Evolutionary conservation across 2,888 invertebrate genomes (phyloP), one percentile per base, ranked within the genome.

Genomic region (Tipula vernalis): DNA sequence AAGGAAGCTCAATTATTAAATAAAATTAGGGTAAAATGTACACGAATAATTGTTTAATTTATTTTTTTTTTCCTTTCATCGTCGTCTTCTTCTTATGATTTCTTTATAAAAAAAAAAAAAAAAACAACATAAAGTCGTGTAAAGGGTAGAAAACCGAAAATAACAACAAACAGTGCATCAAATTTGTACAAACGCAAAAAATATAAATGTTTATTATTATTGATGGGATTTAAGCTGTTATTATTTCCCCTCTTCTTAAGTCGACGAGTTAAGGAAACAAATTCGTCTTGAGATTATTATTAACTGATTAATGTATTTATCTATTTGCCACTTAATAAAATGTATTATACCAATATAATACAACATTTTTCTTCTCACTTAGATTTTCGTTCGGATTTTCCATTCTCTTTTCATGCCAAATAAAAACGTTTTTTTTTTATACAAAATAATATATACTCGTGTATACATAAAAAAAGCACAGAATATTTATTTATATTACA

Each of bases 11-110:
- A 41, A 41, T 85, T 41, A 85, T 85, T 85, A 41, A 85, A 85
- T 85, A 85, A 86, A 42, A 86, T 86, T 86, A 86, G 85, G 85
- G 85, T 85, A 42, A 85, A 85, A 85, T 71, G 42, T 85, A 85
- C 85, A 85, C 85, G 85, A 85, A 42, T 85, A 85, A 85, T 85
- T 85, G 42, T 85, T 85, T 85, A 85, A 85, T 85, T 85, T 71
- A 71, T 71, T 71, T 71, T 10, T 71, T n/a, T 28, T 28, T 28
- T 18, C 28, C 5, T 13, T 12, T 28, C 28, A 8, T 71, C 71
- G 71, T 28, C 71, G 71, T 71, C 71, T 71, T 71, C 71, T 71
- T 71, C 71, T 71, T 71, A 18, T 28, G 71, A 71, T 71, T 71
- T 3, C 71, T 28, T 71, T 71, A 28, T 71, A 71, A 2, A 10